Evolutionary conservation across 2,797 vertebrate species (phyloP).

Genomic region (Poecilia gillii): DNA sequence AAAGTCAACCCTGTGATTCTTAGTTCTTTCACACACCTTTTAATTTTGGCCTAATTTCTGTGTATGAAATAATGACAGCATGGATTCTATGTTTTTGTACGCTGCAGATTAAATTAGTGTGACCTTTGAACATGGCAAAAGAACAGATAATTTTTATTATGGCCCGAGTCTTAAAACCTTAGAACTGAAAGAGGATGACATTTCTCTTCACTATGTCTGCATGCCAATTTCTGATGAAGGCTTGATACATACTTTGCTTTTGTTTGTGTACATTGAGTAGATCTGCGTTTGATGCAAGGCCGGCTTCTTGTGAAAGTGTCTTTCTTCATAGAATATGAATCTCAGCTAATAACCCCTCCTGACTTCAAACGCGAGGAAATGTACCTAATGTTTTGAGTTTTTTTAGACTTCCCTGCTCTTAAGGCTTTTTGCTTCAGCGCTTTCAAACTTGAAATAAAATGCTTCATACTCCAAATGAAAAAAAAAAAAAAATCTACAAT

Average conservation of each 20-base stretch:
- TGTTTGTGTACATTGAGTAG: background rate
- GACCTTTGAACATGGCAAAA: background rate
- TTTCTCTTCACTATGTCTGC: background rate
- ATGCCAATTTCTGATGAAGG: background rate
- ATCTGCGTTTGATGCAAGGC: background rate
- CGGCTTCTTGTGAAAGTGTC: background rate
- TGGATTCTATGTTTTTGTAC: background rate
- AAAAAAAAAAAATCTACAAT: background rate
- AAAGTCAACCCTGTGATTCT: background rate
- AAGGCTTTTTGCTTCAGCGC: background rate
- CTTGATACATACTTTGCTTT: background rate
- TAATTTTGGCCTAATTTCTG: background rate
- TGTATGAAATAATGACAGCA: background rate
- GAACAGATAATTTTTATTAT: background rate
- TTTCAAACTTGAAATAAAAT: conserved; percentile 6
- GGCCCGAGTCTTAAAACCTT: background rate
- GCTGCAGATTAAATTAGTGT: background rate
- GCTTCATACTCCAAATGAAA: background rate
- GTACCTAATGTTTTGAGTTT: no score
- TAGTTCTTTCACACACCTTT: background rate
- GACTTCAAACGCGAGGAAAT: background rate
- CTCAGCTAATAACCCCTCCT: background rate
- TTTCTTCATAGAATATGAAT: background rate
- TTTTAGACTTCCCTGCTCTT: background rate
- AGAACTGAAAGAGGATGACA: background rate